A percentile compares a stretch with the other conserved stretches of the same genome.
These are phyloP conservation scores for Phylloscopus trochiloides DNA, from an alignment of 2,113 vertebrate species.

Conservation along the genomic window DNA sequence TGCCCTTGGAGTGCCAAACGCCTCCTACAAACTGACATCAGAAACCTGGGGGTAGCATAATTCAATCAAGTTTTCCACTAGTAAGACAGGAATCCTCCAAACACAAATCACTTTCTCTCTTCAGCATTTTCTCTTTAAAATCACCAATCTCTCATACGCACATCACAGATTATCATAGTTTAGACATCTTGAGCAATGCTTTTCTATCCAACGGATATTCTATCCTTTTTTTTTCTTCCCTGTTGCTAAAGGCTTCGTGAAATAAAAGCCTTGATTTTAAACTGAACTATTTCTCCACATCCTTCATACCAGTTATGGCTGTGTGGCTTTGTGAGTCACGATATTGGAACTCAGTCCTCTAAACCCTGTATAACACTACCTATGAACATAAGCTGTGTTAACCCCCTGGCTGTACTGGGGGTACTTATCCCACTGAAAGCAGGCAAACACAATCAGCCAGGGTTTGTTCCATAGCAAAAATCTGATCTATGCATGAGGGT, in stretches of 20 bases:
- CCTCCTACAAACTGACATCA: too few species aligned
- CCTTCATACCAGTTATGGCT: background rate
- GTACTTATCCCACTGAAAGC: background rate
- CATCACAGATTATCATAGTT: background rate
- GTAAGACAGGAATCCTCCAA: background rate
- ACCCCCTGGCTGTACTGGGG: background rate
- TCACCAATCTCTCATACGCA: background rate
- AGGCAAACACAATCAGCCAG: background rate
- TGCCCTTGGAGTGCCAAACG: too few species aligned
- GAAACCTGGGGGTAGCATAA: background rate
- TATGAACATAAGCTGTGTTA: background rate
- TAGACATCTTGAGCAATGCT: background rate
- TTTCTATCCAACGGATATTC: background rate
- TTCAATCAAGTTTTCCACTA: background rate
- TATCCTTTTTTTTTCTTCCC: accelerated
- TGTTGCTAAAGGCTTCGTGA: background rate
- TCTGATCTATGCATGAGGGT: accelerated
- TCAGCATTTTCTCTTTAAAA: background rate
- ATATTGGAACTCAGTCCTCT: background rate
- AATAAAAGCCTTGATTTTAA: background rate
- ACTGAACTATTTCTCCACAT: background rate
- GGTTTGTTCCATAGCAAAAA: background rate
- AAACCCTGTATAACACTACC: background rate
- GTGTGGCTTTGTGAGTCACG: background rate
- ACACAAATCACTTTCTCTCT: background rate